phyloP scores from a whole-genome alignment of 2,113 vertebrate species.

The Illadopsis cleaveri region DNA sequence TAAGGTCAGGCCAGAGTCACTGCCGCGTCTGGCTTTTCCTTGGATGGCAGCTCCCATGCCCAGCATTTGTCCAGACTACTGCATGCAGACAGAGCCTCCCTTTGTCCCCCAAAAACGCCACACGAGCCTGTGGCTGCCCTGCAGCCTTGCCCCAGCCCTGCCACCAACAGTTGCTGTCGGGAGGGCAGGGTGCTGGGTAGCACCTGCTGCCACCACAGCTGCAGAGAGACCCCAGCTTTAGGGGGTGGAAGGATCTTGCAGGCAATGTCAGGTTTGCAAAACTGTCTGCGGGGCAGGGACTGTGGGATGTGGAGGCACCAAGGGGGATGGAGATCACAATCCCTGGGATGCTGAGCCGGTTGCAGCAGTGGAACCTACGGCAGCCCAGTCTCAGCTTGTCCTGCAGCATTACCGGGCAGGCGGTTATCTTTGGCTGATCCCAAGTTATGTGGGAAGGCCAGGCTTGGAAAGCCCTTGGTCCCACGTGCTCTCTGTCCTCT shows the following conservation, averaged over 20 bases:
- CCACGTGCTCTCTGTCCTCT: background rate
- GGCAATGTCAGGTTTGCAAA: background rate
- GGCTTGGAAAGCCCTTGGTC: background rate
- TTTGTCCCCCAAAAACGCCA: conserved; percentile 28
- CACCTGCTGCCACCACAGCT: conserved; percentile 57
- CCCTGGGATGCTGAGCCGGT: background rate
- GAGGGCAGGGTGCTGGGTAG: background rate
- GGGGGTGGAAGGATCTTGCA: background rate
- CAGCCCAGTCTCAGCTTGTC: background rate
- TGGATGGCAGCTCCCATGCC: conserved; percentile 48
- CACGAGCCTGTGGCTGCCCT: background rate
- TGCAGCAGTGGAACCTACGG: fast-evolving
- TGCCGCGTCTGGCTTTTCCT: conserved; percentile 28
- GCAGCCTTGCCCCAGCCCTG: background rate
- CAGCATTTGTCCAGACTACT: conserved; percentile 55
- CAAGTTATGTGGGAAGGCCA: background rate
- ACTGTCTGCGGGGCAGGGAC: fast-evolving
- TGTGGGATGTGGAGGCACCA: background rate
- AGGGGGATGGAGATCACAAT: background rate
- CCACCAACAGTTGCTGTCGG: background rate
- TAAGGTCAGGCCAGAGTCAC: conserved; percentile 54
- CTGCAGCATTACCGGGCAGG: background rate
- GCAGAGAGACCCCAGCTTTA: background rate
- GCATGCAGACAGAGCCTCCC: conserved; percentile 41
- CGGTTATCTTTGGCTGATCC: background rate